Base-by-base conservation (phyloP, 2,888 invertebrate species). In the Aphelenchoides bicaudatus region DNA sequence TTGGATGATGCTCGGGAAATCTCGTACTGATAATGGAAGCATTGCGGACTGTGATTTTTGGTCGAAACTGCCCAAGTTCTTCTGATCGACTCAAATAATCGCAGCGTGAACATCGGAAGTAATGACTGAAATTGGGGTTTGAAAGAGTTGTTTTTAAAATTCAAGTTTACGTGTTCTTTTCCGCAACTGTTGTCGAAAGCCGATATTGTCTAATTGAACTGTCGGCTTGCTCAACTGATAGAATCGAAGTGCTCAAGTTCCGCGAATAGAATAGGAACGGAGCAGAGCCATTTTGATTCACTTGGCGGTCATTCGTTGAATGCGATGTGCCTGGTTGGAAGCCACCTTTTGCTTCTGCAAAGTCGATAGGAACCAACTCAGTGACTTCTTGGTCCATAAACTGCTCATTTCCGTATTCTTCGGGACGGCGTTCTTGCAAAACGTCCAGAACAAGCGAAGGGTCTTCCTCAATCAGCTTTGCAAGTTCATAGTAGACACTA, bases 141-240 rank as follows among this genome's bases (percentile, higher is more conserved):
- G 52, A 51, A 13, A 51, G n/a, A n/a, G 23, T 6, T 25, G 43
- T 10, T 43, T 21, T 25, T 43, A n/a, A 43, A 43, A 43, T 8
- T 21, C 10, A 43, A n/a, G 13, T 56, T 30, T 3, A 19, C 30
- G 29, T 39, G 47, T 27, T 48, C 53, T 19, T 52, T 52, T 19
- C 54, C 5, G 16, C 47, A 54, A n/a, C 39, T 43, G 3, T 43
- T 54, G 19, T 43, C 29, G 5, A 39, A 34, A n/a, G n/a, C 10
- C 34, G n/a, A 34, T 21, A 19, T 43, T 58, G 59, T 5, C 47
- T 57, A 23, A 58, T 47, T 23, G 25, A 1, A 19, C 59, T 59
- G 39, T 58, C 46, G 6, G 57, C 31, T 6, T 58, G 61, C 39
- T 58, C 59, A n/a, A 58, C 60, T 21, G 59, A 58, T 8, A 58